These are phyloP conservation scores for Drosophila kanapiae DNA, from an alignment of 1,140 invertebrate species.

Conservation along the genomic window DNA sequence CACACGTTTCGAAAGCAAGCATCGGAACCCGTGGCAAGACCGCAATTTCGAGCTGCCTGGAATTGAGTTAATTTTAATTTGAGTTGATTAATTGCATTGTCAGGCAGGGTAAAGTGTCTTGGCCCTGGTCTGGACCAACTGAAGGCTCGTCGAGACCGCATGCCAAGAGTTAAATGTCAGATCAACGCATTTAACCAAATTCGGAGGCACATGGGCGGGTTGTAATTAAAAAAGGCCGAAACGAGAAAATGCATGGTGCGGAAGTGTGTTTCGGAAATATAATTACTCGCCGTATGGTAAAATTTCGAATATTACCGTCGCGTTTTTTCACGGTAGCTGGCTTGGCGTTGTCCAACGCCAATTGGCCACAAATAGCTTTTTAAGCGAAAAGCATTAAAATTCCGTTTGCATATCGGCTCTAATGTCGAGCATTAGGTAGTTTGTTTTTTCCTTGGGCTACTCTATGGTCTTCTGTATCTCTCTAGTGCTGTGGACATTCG, in stretches of 20 bases:
- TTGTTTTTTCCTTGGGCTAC: slow-evolving; percentile 42
- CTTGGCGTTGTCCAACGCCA: slow-evolving; percentile 30
- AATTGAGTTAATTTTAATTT: slow-evolving; percentile 80
- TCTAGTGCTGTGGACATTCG: slow-evolving; percentile 54
- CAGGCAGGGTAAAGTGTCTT: slow-evolving; percentile 48
- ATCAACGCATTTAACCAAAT: slow-evolving; percentile 58
- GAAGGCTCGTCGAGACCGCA: slow-evolving; percentile 42
- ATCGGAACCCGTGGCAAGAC: slow-evolving; percentile 25
- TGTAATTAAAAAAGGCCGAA: slow-evolving; percentile 12
- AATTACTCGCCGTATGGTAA: slow-evolving; percentile 8
- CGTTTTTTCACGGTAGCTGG: slow-evolving; percentile 26
- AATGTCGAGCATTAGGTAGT: slow-evolving; percentile 75
- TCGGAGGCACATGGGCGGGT: slow-evolving; percentile 35
- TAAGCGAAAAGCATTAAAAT: slow-evolving; percentile 66
- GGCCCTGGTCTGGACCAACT: background rate
- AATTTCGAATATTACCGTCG: slow-evolving; percentile 14
- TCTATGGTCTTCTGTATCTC: slow-evolving; percentile 26
- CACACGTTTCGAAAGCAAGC: background rate
- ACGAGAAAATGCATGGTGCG: background rate
- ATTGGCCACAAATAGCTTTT: slow-evolving; percentile 63
- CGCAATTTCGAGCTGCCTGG: slow-evolving; percentile 58
- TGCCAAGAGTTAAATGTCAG: slow-evolving; percentile 74
- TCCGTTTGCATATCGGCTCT: slow-evolving; percentile 62
- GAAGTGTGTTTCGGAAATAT: slow-evolving; percentile 13
- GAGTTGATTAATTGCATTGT: slow-evolving; percentile 79